Evolutionary conservation across 2,797 vertebrate species (phyloP), one percentile per base, ranked within the genome.

Genomic region (Manis javanica): DNA sequence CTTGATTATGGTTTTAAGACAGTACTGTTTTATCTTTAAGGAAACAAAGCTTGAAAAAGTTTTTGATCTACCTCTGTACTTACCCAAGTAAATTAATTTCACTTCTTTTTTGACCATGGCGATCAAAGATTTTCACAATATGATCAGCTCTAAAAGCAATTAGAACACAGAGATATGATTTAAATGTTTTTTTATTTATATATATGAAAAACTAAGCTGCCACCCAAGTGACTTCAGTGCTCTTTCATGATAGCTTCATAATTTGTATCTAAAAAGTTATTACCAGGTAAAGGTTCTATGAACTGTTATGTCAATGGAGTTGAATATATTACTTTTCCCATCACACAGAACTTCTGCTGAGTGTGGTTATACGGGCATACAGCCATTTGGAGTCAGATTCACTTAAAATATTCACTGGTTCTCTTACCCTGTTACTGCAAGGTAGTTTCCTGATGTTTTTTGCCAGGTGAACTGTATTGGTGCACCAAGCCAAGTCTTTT

Each of bases 121-220:
- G 99, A 99, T 99, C 99, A 98, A 99, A 99, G 97, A 99, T 99
- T 98, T 99, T 99, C 95, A 99, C 99, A 23, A 98, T 97, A 97
- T 96, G 99, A 98, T 99, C 99, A 87, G 98, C 98, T 95, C 99
- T 99, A 97, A 95, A 96, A 95, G 95, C 29, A 77, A 98, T 95
- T 39, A 96, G 86, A 74, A 96, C 3, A 97, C 0, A 95, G 87
- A 94, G 51, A 78, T 55, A 61, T 51, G 14, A 95, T 69, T 79
- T 86, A 63, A 89, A 29, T 77, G 13, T 83, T 90, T 64, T 93
- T 31, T 88, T 91, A 68, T 90, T 18, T 82, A 21, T n/a, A 0
- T 34, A 42, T 26, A 63, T 63, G 51, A 81, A 90, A 78, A 18
- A 12, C n/a, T 66, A 66, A 57, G 37, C 15, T 84, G 23, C 21